Conservation (phyloP, 2,888 invertebrate species). For the Drosophila birchii region DNA sequence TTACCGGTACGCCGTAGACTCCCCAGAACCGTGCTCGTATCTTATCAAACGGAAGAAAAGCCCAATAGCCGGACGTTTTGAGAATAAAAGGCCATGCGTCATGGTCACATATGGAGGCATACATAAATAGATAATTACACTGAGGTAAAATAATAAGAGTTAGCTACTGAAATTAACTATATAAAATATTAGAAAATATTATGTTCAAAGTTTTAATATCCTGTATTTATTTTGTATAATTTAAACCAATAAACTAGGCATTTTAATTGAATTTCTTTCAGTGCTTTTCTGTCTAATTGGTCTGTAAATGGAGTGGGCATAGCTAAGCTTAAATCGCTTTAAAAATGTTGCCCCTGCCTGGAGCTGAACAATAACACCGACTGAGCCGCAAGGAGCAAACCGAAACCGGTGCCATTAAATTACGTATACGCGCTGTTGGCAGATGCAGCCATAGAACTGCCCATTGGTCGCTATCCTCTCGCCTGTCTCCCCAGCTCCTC, state of each 20-base stretch:
- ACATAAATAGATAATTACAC: conserved; percentile 24
- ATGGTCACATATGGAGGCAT: conserved; percentile 40
- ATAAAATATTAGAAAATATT: too few relatives aligned
- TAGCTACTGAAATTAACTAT: neutral
- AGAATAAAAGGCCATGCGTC: conserved; percentile 64
- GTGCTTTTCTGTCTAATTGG: conserved; percentile 52
- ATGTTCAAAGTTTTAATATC: too few relatives aligned
- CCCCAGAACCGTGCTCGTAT: conserved; percentile 33
- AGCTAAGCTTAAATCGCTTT: conserved; percentile 58
- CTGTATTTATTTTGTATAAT: neutral
- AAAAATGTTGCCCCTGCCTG: conserved; percentile 40
- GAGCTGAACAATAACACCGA: conserved; percentile 59
- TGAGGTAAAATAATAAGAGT: neutral
- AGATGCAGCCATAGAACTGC: conserved; percentile 50
- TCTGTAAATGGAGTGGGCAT: conserved; percentile 20
- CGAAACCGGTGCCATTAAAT: conserved; percentile 61
- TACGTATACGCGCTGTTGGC: conserved; percentile 67
- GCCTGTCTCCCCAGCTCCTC: neutral
- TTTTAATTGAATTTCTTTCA: neutral
- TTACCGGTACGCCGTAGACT: conserved; percentile 56
- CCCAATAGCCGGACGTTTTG: conserved; percentile 56
- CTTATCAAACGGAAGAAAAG: conserved; percentile 71
- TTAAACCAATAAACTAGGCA: too few relatives aligned
- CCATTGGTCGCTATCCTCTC: conserved; percentile 16
- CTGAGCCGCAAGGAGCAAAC: conserved; percentile 44